phyloP scores from a whole-genome alignment of 2,113 vertebrate species.

The Chaenogobius annularis region DNA sequence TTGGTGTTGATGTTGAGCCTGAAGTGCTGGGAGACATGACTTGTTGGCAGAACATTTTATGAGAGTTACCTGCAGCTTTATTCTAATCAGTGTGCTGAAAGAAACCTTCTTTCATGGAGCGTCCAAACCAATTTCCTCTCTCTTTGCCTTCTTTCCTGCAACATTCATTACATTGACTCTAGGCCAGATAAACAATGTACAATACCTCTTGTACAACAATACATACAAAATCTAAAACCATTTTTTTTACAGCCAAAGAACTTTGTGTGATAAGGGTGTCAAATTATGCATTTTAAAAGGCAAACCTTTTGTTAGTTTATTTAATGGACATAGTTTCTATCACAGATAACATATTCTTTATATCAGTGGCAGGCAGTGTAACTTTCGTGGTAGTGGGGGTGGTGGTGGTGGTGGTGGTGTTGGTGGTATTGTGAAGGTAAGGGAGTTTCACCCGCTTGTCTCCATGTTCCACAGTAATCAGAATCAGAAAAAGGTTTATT shows the following conservation, averaged over 20 bases:
- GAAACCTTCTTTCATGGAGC: conserved; percentile 27
- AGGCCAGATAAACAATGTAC: neutral
- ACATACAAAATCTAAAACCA: neutral
- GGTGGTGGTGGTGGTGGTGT: too few relatives aligned
- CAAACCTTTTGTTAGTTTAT: too few relatives aligned
- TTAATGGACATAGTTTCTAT: too few relatives aligned
- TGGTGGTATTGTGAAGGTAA: too few relatives aligned
- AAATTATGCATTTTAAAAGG: too few relatives aligned
- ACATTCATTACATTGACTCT: conserved; percentile 13
- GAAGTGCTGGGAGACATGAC: neutral
- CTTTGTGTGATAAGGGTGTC: too few relatives aligned
- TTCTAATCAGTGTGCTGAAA: conserved; percentile 30
- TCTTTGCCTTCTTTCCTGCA: conserved; percentile 2
- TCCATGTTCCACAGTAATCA: too few relatives aligned
- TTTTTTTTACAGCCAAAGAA: neutral
- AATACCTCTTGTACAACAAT: neutral
- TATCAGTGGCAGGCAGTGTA: too few relatives aligned
- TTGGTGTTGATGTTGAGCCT: neutral
- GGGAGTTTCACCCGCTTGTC: too few relatives aligned
- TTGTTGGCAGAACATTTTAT: neutral
- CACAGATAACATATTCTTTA: neutral
- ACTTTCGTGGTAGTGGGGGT: too few relatives aligned
- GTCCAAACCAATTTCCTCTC: conserved; percentile 42
- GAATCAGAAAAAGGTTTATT: too few relatives aligned
- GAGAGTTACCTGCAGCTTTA: conserved; percentile 13